Base-by-base conservation (phyloP, 2,888 invertebrate species). In the Prosapia bicincta region DNA sequence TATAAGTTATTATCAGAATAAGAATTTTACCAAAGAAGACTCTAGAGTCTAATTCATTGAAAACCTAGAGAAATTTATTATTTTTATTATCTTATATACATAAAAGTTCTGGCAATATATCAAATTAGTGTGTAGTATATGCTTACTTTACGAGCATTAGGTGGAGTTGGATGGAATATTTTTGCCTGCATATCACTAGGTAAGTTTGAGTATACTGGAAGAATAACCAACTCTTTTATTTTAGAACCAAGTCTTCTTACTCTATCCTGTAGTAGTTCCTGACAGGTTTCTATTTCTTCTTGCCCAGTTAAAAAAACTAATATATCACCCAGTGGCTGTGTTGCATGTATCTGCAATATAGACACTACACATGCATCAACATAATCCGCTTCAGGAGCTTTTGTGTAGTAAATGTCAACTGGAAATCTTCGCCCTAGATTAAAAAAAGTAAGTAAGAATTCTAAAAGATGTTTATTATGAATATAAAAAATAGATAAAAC, bases 171-270 rank as follows among this genome's bases (percentile, higher is more conserved):
- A 82, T 97, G 96, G 86, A 99, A 99, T 82, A 99, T 99, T 86
- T 98, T 98, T 1, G 97, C 95, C 86, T 99, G 99, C 94, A 99
- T 94, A 82, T 99, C 99, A 82, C 97, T 97, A 0, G 99, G 99
- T 69, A 99, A 88, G 86, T 99, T 99, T 1, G 99, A 97, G 86
- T 99, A 99, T 25, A 99, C 97, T 0, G 99, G 99, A 72, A 98
- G 87, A 80, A 99, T 93, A 13, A 99, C 84, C 5, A 99, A 87
- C 85, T 99, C 99, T 80, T 91, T 93, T 70, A 99, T 91, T 87
- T 97, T 96, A 2, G 95, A 94, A 0, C 99, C 99, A 74, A 99
- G 88, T 80, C 95, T 90, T 82, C 97, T 91, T 0, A 96, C 93
- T 82, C 98, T 90, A 84, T 99, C 99, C 84, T 94, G 92, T 72